Evolutionary conservation across 2,888 invertebrate genomes (phyloP).

Genomic region (Tenthredo amoena): DNA sequence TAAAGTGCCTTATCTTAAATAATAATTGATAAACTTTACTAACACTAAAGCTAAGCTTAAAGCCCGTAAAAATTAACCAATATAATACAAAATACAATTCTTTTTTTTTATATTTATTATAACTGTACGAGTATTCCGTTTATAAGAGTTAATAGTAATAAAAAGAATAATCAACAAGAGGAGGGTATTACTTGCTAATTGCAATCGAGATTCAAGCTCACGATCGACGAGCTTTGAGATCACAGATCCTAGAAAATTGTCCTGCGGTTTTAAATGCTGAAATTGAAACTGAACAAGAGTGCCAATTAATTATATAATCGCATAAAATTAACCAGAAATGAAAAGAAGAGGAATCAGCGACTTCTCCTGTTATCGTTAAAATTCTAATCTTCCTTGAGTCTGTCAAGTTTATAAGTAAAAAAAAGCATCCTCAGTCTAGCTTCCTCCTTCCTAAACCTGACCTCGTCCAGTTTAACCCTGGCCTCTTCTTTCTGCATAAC

Average conservation of each 20-base stretch:
- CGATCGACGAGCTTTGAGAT: not conserved
- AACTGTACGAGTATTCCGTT: slow-evolving; percentile 29
- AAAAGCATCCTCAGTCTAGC: slow-evolving; percentile 69
- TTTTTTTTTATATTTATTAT: slow-evolving; percentile 39
- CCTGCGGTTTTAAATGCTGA: not conserved
- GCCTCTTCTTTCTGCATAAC: slow-evolving; percentile 68
- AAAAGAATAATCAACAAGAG: not conserved
- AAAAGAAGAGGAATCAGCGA: not conserved
- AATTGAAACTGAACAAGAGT: not conserved
- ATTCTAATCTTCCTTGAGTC: slow-evolving; percentile 62
- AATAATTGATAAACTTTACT: not conserved
- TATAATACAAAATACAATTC: not conserved
- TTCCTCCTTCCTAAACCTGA: slow-evolving; percentile 69
- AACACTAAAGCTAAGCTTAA: slow-evolving; percentile 20
- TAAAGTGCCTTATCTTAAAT: slow-evolving; percentile 1
- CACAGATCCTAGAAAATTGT: not conserved
- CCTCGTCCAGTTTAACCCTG: slow-evolving; percentile 68
- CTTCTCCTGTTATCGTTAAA: no score
- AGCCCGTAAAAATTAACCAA: slow-evolving; percentile 29
- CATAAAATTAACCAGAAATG: not conserved
- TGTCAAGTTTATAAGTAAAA: slow-evolving; percentile 67
- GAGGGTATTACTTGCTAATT: not conserved
- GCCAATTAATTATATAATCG: not conserved
- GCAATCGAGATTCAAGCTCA: not conserved
- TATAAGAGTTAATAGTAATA: slow-evolving; percentile 15